phyloP scores from a whole-genome alignment of 2,113 vertebrate genomes.

The Rhinoderma darwinii region DNA sequence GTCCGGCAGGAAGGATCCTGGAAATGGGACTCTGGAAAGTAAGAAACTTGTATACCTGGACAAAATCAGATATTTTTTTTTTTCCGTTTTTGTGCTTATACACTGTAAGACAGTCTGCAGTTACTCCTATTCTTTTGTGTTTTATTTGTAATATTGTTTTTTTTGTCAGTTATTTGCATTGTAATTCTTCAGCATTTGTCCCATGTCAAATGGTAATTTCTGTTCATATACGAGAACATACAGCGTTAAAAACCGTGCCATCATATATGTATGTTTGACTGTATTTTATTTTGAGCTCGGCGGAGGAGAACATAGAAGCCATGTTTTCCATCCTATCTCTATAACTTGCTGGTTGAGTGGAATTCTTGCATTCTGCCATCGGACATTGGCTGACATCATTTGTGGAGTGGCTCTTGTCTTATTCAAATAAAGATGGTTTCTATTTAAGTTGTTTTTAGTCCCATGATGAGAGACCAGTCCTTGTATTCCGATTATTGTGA shows the following conservation, averaged over 20 bases:
- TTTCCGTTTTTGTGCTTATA: background rate
- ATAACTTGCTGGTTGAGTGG: background rate
- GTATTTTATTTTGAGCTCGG: background rate
- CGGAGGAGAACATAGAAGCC: background rate
- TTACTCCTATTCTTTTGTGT: background rate
- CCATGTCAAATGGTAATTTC: background rate
- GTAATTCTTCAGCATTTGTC: background rate
- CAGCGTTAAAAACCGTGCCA: background rate
- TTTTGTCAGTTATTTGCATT: background rate
- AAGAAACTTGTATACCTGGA: background rate
- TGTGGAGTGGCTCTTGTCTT: background rate
- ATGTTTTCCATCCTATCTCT: background rate
- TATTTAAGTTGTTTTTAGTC: background rate
- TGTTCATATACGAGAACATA: background rate
- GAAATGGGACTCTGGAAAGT: background rate
- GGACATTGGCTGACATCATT: background rate
- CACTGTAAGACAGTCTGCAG: background rate
- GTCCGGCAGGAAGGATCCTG: background rate
- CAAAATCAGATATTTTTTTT: background rate
- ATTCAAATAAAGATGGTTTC: conserved; percentile 8
- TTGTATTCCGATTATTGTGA: background rate
- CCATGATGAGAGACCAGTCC: background rate
- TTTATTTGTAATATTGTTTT: background rate
- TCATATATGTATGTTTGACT: background rate
- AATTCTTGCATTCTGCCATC: background rate